Conservation (phyloP, 2,797 vertebrate genomes). For the Zonotrichia albicollis region DNA sequence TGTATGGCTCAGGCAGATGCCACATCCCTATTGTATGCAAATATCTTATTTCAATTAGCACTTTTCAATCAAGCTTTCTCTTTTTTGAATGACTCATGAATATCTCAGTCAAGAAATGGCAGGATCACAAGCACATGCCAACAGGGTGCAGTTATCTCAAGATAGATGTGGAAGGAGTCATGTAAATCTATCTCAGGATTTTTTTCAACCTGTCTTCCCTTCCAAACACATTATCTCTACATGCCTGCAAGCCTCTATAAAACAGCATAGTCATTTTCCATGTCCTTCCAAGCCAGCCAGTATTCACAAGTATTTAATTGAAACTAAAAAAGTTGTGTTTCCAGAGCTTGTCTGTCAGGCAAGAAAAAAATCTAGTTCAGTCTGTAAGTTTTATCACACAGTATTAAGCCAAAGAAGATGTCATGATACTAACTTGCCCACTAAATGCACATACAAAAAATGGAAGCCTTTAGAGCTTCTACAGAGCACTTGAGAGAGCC, state of each 20-base stretch:
- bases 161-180: neutral
- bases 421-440: neutral
- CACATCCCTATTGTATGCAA: conserved; percentile 51
- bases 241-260: neutral
- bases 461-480: neutral
- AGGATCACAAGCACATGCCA: conserved; percentile 9
- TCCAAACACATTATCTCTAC: neutral
- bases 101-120: conserved; percentile 43
- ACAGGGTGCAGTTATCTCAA: neutral
- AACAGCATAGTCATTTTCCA: neutral
- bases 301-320: neutral
- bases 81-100: conserved; percentile 33
- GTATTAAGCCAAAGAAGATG: neutral
- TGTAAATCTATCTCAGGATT: neutral
- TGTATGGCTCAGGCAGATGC: neutral
- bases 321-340: neutral
- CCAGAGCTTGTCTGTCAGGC: neutral
- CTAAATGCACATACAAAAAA: neutral
- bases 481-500: neutral
- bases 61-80: conserved; percentile 50
- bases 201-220: neutral
- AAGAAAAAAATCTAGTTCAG: neutral
- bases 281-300: neutral
- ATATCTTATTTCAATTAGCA: conserved; percentile 63
- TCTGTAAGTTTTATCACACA: neutral